These are phyloP conservation scores for Trichosurus vulpecula DNA, from an alignment of 2,797 vertebrate genomes.

Conservation along the genomic window DNA sequence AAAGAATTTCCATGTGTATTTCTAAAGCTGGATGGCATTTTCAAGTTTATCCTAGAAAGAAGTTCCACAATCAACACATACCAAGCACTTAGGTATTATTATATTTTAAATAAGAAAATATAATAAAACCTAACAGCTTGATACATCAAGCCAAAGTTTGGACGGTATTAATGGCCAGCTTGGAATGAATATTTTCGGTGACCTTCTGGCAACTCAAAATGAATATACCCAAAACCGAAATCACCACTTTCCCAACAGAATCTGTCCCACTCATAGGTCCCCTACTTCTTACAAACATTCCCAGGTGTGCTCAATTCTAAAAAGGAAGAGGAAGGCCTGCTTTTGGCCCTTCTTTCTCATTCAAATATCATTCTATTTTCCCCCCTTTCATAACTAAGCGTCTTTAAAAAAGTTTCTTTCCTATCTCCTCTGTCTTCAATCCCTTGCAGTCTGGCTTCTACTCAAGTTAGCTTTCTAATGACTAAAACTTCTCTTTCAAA, in stretches of 20 bases:
- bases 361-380: background rate
- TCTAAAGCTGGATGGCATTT: background rate
- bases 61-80: background rate
- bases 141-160: background rate
- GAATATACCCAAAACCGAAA: background rate
- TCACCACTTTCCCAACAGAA: background rate
- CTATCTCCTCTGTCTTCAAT: background rate
- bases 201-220: background rate
- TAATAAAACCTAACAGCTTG: background rate
- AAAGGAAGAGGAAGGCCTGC: background rate
- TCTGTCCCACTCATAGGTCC: background rate
- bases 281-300: background rate
- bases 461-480: background rate
- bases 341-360: background rate
- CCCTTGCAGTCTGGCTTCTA: background rate
- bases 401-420: background rate
- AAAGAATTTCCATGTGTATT: background rate
- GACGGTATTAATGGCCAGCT: background rate
- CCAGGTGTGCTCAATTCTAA: background rate
- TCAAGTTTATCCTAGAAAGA: background rate
- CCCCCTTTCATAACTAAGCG: background rate
- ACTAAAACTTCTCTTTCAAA: background rate
- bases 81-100: background rate
- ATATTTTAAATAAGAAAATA: background rate
- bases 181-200: background rate